Evolutionary conservation across 2,797 vertebrate species (phyloP).

Genomic region (Ceryle rudis): DNA sequence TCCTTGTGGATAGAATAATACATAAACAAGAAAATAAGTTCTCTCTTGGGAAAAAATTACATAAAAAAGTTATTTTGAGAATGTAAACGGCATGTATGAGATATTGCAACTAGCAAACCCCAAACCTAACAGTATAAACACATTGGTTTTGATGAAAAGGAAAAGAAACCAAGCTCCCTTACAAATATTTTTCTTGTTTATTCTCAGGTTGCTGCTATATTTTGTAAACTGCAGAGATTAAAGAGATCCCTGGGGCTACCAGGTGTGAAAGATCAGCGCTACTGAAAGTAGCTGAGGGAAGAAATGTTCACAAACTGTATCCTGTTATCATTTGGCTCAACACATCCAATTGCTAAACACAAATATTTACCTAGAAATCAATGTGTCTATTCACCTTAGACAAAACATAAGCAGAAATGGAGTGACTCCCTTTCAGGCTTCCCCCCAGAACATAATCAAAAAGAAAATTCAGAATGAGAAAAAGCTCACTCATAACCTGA

Average conservation of each 20-base stretch:
- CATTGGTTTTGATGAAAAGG: not conserved
- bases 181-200: not conserved
- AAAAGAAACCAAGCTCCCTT: not conserved
- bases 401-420: not conserved
- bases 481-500: not conserved
- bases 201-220: not conserved
- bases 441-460: not conserved
- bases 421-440: not conserved
- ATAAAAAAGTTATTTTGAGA: not conserved
- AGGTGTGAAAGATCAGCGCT: constrained; percentile 29
- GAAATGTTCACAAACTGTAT: not conserved
- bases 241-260: constrained; percentile 4
- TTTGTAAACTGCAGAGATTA: constrained; percentile 37
- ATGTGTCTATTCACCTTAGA: not conserved
- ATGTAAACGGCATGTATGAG: not conserved
- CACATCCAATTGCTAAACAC: not conserved
- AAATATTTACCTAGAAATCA: constrained; percentile 52
- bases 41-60: not conserved
- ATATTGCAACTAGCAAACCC: not conserved
- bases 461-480: not conserved
- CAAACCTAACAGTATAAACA: not conserved
- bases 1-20: not conserved
- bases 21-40: not conserved
- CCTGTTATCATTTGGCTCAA: constrained; percentile 15
- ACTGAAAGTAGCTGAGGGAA: constrained; percentile 7